Base-by-base conservation (phyloP, 2,113 vertebrate genomes). In the Pipra filicauda region DNA sequence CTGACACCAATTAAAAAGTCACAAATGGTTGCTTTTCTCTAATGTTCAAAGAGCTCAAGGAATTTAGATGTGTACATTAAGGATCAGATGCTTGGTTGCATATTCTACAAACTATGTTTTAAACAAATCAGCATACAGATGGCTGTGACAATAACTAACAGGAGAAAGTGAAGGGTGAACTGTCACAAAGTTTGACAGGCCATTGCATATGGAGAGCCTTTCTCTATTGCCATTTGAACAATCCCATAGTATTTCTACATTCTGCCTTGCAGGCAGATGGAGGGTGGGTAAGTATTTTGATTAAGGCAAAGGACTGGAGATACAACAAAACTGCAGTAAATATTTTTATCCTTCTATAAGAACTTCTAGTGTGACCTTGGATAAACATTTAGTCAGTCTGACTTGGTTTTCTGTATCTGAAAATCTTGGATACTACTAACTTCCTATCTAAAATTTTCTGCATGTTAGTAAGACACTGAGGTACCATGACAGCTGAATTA, bases 1-100 rank as follows among this genome's bases (percentile, higher is more conserved):
- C 93, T 96, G 96, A 91, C 94, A 94, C 91, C 96, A 96, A 97
- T 97, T 97, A 97, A 97, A 96, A 97, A 95, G 94, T 97, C 96
- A 96, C 95, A 97, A 93, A 70, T 95, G 94, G 80, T 80, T 97
- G 94, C 95, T 96, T 88, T 95, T 89, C 81, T 95, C 67, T 93
- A 94, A 91, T 88, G 92, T 94, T 96, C 51, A 91, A 83, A 94
- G 81, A 77, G 74, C 85, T 96, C 85, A 57, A 91, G 91, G 85
- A 94, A 94, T 93, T 79, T 92, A 85, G 86, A 94, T 94, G 88
- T 95, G 88, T 95, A 95, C 92, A 85, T 97, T 97, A 93, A 95
- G 71, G 88, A 96, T 95, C 93, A 95, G 94, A 95, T 93, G 69
- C 85, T 90, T 5, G 31, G 85, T 35, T 96, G 83, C 83, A 92